Evolutionary conservation across 2,888 invertebrate genomes (phyloP).

Genomic region (Nomada hirtipes): DNA sequence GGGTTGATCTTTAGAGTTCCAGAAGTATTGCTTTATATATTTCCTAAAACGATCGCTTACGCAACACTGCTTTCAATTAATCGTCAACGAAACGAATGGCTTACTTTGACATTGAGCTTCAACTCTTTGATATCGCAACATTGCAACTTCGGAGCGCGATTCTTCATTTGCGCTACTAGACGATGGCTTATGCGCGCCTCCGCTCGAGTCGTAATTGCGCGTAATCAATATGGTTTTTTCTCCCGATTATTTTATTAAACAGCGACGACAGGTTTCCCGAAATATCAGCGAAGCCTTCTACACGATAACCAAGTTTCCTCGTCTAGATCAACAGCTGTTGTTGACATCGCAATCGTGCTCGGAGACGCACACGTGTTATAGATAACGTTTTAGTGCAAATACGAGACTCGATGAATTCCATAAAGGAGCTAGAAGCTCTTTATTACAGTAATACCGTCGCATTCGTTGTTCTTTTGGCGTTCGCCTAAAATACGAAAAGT

Average conservation of each 20-base stretch:
- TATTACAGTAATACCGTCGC: no score
- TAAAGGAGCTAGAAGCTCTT: no score
- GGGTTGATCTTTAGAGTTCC: neutral
- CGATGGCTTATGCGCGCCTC: neutral
- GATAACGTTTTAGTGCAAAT: neutral
- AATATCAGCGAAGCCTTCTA: neutral
- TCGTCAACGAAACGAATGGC: conserved; percentile 59
- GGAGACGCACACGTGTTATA: neutral
- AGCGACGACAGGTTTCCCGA: neutral
- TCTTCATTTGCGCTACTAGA: neutral
- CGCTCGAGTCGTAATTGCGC: neutral
- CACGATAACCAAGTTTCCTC: neutral
- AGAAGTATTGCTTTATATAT: conserved; percentile 20
- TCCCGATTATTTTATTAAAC: neutral
- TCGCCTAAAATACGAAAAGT: no score
- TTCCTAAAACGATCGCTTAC: conserved; percentile 44
- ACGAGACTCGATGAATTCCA: neutral
- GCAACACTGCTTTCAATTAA: conserved; percentile 31
- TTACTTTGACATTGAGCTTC: conserved; percentile 72
- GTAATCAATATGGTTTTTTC: neutral
- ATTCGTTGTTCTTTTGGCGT: no score
- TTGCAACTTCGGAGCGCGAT: neutral
- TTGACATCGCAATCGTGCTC: neutral
- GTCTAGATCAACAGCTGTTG: neutral
- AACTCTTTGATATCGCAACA: conserved; percentile 23